phyloP scores from a whole-genome alignment of 2,888 invertebrate species.

The Dryomyza anilis region DNA sequence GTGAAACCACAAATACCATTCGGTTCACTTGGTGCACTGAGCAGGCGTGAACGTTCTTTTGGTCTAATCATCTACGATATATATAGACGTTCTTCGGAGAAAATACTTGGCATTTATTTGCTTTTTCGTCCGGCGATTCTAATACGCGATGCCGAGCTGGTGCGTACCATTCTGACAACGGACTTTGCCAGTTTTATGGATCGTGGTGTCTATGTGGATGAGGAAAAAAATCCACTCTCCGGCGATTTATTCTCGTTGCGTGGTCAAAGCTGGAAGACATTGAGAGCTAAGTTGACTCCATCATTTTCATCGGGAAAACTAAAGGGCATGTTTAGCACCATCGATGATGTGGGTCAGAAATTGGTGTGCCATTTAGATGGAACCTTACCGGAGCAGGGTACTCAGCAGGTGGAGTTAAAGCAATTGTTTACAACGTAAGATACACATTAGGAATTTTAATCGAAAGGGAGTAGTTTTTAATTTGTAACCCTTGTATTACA shows the following conservation, averaged over 20 bases:
- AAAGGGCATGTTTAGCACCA: slow-evolving; percentile 68
- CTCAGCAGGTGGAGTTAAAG: slow-evolving; percentile 61
- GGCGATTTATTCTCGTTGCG: slow-evolving; percentile 61
- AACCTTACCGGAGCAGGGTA: slow-evolving; percentile 48
- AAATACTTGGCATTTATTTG: slow-evolving; percentile 68
- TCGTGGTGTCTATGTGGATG: slow-evolving; percentile 68
- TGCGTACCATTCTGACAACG: slow-evolving; percentile 66
- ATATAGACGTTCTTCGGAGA: slow-evolving; percentile 60
- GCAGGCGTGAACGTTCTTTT: slow-evolving; percentile 65
- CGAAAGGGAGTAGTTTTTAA: background rate
- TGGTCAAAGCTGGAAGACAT: slow-evolving; percentile 66
- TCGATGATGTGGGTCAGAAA: slow-evolving; percentile 65
- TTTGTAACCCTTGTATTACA: slow-evolving; percentile 36
- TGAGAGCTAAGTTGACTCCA: slow-evolving; percentile 69
- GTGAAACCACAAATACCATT: slow-evolving; percentile 68
- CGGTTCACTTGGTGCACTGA: slow-evolving; percentile 67
- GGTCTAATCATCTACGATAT: slow-evolving; percentile 68
- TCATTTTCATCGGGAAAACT: slow-evolving; percentile 72
- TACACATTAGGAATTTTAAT: too few species aligned
- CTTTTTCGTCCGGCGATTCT: slow-evolving; percentile 68
- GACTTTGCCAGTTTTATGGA: slow-evolving; percentile 72
- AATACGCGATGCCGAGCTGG: slow-evolving; percentile 68
- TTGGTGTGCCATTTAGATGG: slow-evolving; percentile 62
- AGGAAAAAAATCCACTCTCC: slow-evolving; percentile 67
- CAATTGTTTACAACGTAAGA: slow-evolving; percentile 43